Percentiles rank a stretch among this genome's conserved stretches.
Conservation (phyloP, 2,888 invertebrate species). For the Hypercompe scribonia region DNA sequence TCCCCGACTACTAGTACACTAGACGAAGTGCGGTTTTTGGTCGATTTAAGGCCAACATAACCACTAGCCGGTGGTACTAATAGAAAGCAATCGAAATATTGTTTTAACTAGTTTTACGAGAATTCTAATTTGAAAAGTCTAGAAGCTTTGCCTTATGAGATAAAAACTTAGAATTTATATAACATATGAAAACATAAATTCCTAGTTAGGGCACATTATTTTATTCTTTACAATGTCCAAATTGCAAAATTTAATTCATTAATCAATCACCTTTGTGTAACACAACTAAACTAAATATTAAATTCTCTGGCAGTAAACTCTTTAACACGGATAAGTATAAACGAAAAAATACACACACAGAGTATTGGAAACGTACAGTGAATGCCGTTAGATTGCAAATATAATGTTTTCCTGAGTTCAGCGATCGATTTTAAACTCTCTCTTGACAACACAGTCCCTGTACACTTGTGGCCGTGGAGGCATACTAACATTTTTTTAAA, state of each 20-base stretch:
- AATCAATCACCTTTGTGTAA: too few relatives aligned
- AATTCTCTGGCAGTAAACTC: not conserved
- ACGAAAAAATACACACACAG: not conserved
- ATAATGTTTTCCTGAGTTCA: slow-evolving; percentile 19
- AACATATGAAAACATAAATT: not conserved
- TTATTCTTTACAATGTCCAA: too few relatives aligned
- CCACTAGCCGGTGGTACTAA: too few relatives aligned
- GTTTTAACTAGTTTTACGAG: not conserved
- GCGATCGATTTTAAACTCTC: slow-evolving; percentile 39
- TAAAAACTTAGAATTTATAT: not conserved
- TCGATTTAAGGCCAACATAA: too few relatives aligned
- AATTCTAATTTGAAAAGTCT: not conserved
- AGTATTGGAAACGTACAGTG: slow-evolving; percentile 2
- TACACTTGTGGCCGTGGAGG: slow-evolving; percentile 16
- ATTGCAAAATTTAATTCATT: too few relatives aligned
- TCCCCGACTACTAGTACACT: too few relatives aligned
- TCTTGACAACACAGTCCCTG: slow-evolving; percentile 14
- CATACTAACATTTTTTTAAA: too few relatives aligned
- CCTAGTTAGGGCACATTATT: too few relatives aligned
- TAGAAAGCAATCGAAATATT: too few relatives aligned
- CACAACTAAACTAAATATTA: too few relatives aligned
- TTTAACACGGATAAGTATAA: not conserved
- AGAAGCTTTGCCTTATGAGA: not conserved
- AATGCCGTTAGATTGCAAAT: slow-evolving; percentile 13
- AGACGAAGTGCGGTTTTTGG: too few relatives aligned